Percentiles rank a stretch among this genome's conserved stretches.
These are phyloP conservation scores for Drosophila peninsularis DNA, from an alignment of 2,888 invertebrate genomes.

Conservation along the genomic window DNA sequence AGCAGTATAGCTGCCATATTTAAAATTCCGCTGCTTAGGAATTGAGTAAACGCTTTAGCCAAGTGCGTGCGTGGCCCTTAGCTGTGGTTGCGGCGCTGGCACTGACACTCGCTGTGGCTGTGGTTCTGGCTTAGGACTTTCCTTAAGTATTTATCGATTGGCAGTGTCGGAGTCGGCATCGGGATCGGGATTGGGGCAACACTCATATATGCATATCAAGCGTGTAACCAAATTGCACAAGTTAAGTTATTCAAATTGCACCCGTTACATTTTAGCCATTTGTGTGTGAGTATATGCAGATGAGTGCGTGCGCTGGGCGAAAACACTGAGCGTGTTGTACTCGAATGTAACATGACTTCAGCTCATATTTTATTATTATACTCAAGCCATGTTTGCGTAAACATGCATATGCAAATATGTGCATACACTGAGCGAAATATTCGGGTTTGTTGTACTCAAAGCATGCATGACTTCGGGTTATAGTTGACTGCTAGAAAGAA, in stretches of 20 bases:
- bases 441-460: no score
- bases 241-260: constrained; percentile 63
- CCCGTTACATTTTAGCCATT: constrained; percentile 16
- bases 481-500: no score
- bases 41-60: constrained; percentile 32
- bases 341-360: neutral
- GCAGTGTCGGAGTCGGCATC: constrained; percentile 1
- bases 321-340: neutral
- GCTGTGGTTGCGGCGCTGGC: neutral
- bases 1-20: constrained; percentile 8
- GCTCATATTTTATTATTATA: neutral
- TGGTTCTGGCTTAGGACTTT: constrained; percentile 26
- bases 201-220: constrained; percentile 33
- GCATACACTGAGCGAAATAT: neutral
- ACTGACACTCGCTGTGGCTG: constrained; percentile 12
- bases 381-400: neutral
- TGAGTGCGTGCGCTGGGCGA: constrained; percentile 5
- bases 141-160: constrained; percentile 67
- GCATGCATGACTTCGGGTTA: no score
- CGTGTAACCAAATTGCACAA: constrained; percentile 35
- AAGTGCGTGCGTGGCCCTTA: neutral
- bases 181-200: constrained; percentile 16
- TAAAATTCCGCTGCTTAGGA: constrained; percentile 37
- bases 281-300: constrained; percentile 1
- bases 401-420: neutral